Evolutionary conservation across 2,888 invertebrate genomes (phyloP).

Genomic region (Tipula confusa): DNA sequence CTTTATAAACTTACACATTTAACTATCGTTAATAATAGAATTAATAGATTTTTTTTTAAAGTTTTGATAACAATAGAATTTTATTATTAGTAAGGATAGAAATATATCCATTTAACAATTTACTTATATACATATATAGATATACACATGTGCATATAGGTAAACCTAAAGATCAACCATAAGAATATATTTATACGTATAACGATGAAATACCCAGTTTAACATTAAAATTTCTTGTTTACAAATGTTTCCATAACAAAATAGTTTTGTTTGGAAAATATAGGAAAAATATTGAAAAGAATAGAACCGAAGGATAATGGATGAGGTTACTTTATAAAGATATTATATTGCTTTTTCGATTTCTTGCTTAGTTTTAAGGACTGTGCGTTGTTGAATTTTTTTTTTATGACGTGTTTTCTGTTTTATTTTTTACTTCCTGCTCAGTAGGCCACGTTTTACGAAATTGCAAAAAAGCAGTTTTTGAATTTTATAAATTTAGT

Average conservation of each 20-base stretch:
- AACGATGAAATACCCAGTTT: background rate
- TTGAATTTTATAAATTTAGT: no score
- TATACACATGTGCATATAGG: background rate
- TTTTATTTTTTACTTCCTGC: no score
- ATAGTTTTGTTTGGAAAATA: conserved; percentile 28
- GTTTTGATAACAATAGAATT: background rate
- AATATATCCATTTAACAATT: conserved; percentile 25
- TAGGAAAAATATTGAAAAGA: background rate
- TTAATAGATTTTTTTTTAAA: background rate
- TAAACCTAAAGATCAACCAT: conserved; percentile 29
- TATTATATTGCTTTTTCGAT: background rate
- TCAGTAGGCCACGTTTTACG: no score
- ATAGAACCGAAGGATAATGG: background rate
- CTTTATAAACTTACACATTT: conserved; percentile 25
- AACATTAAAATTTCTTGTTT: conserved; percentile 20
- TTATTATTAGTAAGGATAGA: conserved; percentile 16
- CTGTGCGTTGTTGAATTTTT: background rate
- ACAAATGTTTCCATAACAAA: conserved; percentile 30
- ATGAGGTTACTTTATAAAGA: background rate
- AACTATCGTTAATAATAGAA: conserved; percentile 30
- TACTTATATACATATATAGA: background rate
- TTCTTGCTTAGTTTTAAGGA: background rate
- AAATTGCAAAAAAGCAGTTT: no score
- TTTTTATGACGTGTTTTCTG: background rate
- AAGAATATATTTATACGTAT: background rate